A percentile compares a stretch with the other conserved stretches of the same genome.
phyloP scores from a whole-genome alignment of 2,113 vertebrate genomes.

The Drymodes brunneopygia region DNA sequence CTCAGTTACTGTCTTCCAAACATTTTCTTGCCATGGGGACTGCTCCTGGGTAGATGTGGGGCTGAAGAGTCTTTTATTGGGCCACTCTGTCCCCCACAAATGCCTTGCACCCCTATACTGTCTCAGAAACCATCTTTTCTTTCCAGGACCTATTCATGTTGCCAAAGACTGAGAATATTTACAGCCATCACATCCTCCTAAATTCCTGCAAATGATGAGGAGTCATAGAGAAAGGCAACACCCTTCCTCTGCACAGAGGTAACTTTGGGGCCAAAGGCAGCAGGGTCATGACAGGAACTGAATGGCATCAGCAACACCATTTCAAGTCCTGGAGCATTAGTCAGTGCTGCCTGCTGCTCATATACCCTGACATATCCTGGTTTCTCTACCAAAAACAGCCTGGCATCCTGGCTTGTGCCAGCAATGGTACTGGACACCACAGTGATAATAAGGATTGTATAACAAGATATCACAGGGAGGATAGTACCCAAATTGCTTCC shows the following conservation, averaged over 20 bases:
- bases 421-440: not conserved
- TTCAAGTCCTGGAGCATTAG: not conserved
- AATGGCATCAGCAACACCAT: not conserved
- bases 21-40: not conserved
- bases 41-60: not conserved
- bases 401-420: not conserved
- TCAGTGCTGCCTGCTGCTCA: not conserved
- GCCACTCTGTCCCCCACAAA: not conserved
- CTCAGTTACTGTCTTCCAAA: not conserved
- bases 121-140: not conserved
- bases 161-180: not conserved
- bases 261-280: not conserved
- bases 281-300: not conserved
- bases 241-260: not conserved
- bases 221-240: not conserved
- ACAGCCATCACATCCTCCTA: not conserved
- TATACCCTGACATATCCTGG: not conserved
- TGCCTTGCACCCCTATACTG: not conserved
- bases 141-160: not conserved
- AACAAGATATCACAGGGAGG: not conserved
- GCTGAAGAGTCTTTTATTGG: not conserved
- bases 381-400: not conserved
- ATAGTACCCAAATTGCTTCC: not conserved
- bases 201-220: not conserved
- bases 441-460: not conserved